Conservation (phyloP, 2,888 invertebrate species). For the Cyaniris semiargus region DNA sequence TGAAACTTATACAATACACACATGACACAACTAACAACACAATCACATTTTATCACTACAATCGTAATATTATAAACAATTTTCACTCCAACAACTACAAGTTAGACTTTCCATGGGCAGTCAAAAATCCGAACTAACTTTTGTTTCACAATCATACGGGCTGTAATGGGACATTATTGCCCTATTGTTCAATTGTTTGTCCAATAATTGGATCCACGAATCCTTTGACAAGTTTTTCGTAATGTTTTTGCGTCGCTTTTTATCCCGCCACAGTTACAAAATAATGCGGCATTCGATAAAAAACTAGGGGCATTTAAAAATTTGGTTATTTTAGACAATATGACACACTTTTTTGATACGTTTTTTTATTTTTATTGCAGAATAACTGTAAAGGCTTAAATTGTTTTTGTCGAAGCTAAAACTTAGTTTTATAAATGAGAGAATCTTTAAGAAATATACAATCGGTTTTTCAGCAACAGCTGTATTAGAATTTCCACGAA, state of each 20-base stretch:
- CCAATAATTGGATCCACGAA: slow-evolving; percentile 42
- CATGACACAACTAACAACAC: background rate
- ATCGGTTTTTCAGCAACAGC: too few species aligned
- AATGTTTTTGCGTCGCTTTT: slow-evolving; percentile 74
- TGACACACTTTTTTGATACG: background rate
- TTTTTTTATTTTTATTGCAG: background rate
- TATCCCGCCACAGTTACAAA: slow-evolving; percentile 68
- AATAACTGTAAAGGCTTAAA: background rate
- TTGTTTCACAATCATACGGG: slow-evolving; percentile 53
- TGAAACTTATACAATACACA: background rate
- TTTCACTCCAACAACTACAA: background rate
- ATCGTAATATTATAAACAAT: background rate
- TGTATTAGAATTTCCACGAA: too few species aligned
- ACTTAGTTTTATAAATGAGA: background rate
- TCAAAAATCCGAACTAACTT: slow-evolving; percentile 66
- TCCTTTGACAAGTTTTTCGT: slow-evolving; percentile 65
- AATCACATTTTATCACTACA: background rate
- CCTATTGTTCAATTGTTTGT: slow-evolving; percentile 57
- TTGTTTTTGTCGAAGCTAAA: background rate
- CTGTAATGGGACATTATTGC: slow-evolving; percentile 67
- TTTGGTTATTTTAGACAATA: slow-evolving; percentile 8
- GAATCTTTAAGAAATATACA: too few species aligned
- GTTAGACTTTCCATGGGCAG: slow-evolving; percentile 57
- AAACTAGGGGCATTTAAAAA: background rate
- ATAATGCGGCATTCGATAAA: slow-evolving; percentile 56